Conservation (phyloP, 1,140 invertebrate species). For the Scaptomyza hsui region DNA sequence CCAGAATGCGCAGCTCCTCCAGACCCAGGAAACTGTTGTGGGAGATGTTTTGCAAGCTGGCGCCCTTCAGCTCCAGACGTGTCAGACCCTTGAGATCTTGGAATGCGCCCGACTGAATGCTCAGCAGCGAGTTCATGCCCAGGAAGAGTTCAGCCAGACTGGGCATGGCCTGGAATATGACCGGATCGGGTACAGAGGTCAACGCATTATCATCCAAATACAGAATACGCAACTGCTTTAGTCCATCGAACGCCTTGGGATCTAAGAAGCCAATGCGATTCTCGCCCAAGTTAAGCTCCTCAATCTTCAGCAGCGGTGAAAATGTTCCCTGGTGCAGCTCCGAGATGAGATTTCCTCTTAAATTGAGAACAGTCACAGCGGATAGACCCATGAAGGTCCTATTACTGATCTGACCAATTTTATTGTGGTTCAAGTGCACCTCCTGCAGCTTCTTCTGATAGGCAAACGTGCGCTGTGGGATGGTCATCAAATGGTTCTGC, state of each 20-base stretch:
- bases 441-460: constrained; percentile 92
- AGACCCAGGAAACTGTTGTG: constrained; percentile 91
- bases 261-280: constrained; percentile 93
- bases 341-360: constrained; percentile 92
- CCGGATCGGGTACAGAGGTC: constrained; percentile 87
- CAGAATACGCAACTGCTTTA: constrained; percentile 90
- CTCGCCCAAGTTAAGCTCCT: constrained; percentile 93
- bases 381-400: constrained; percentile 92
- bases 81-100: constrained; percentile 89
- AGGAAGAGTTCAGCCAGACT: constrained; percentile 92
- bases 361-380: constrained; percentile 91
- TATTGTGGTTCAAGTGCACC: constrained; percentile 94
- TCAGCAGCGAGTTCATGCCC: constrained; percentile 91
- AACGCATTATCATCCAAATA: constrained; percentile 94
- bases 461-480: constrained; percentile 91
- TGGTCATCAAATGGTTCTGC: constrained; percentile 91
- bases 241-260: constrained; percentile 90
- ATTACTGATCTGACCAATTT: constrained; percentile 91
- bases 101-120: constrained; percentile 90
- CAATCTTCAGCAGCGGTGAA: constrained; percentile 89
- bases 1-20: constrained; percentile 89
- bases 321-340: constrained; percentile 92
- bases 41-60: constrained; percentile 90
- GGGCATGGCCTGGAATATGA: constrained; percentile 89
- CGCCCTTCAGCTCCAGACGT: constrained; percentile 91